Evolutionary conservation across 2,113 vertebrate species (phyloP), one percentile per base, ranked within the genome.

Genomic region (Mastomys coucha): DNA sequence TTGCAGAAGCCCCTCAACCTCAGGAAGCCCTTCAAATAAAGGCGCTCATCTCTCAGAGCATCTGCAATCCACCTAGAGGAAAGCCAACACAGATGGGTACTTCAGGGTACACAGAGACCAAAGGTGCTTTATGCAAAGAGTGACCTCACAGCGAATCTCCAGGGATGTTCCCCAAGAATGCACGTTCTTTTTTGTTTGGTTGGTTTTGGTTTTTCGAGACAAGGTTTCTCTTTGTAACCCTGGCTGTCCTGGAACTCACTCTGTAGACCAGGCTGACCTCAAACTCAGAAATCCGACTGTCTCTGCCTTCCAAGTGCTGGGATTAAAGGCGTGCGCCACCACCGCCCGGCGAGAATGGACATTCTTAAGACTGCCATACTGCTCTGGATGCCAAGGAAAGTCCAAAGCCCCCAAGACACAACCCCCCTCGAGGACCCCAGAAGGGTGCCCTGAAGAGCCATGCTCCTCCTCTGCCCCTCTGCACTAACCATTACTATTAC

Each of bases 401-500:
- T 81, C 39, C 75, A 31, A 53, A 78, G 65, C n/a, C 22, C 72
- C 75, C 9, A 42, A 28, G 69, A 26, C 42, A 31, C 72, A 4
- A 4, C 19, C 10, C 8, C 22, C 51, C 39, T 20, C 11, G 28
- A 88, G 73, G 45, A 20, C 69, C 76, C 31, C 22, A 2, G 87
- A 49, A 28, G 26, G 63, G 19, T 19, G 11, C 45, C 0, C 0
- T 1, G 49, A 16, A 67, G 36, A 31, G 24, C 2, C 5, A 1
- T 28, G 33, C 26, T 33, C 28, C 17, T 2, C 56, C 2, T 19
- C 56, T 2, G 13, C 53, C 3, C 53, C 7, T 58, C 58, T 0
- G 22, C 12, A 56, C 49, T 28, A 13, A 67, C 19, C 24, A 20
- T 49, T 17, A 24, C 5, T n/a, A 72, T 11, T 17, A 5, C 1